Percentiles rank a stretch among this genome's conserved stretches.
Conservation (phyloP, 2,888 invertebrate genomes). For the Eupeodes luniger region DNA sequence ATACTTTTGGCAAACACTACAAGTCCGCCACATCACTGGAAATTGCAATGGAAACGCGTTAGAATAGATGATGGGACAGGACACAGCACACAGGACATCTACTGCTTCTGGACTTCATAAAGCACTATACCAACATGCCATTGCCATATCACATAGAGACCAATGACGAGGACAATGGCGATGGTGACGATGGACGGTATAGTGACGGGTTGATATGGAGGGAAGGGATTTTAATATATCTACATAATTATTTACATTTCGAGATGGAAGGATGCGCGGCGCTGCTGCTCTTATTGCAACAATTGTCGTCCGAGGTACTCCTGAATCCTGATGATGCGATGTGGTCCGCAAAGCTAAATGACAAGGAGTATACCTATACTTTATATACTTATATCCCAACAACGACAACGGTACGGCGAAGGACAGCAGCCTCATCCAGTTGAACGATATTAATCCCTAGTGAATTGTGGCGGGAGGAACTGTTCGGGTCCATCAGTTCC, state of each 20-base stretch:
- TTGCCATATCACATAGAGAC: conserved; percentile 30
- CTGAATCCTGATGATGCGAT: conserved; percentile 9
- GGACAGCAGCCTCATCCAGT: conserved; percentile 34
- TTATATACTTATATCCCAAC: too few relatives aligned
- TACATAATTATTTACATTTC: conserved; percentile 76
- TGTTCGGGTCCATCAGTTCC: conserved; percentile 82
- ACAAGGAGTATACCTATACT: conserved; percentile 11
- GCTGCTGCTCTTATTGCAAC: conserved; percentile 59
- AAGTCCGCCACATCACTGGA: conserved; percentile 37
- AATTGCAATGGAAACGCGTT: conserved; percentile 64
- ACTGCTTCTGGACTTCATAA: conserved; percentile 73
- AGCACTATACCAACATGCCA: conserved; percentile 55
- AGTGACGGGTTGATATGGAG: conserved; percentile 10
- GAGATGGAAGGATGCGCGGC: conserved; percentile 63
- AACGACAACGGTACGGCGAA: conserved; percentile 30
- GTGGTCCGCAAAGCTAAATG: conserved; percentile 44
- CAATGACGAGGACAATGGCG: not conserved
- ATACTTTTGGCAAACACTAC: conserved; percentile 75
- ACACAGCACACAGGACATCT: not conserved
- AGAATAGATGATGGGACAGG: conserved; percentile 32
- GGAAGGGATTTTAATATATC: conserved; percentile 75
- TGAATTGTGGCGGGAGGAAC: conserved; percentile 78
- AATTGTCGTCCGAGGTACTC: conserved; percentile 59
- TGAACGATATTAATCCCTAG: conserved; percentile 72
- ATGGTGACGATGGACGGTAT: not conserved